Percentiles rank a stretch among this genome's conserved stretches.
Conservation (phyloP, 2,113 vertebrate species). For the Mus spicilegus region DNA sequence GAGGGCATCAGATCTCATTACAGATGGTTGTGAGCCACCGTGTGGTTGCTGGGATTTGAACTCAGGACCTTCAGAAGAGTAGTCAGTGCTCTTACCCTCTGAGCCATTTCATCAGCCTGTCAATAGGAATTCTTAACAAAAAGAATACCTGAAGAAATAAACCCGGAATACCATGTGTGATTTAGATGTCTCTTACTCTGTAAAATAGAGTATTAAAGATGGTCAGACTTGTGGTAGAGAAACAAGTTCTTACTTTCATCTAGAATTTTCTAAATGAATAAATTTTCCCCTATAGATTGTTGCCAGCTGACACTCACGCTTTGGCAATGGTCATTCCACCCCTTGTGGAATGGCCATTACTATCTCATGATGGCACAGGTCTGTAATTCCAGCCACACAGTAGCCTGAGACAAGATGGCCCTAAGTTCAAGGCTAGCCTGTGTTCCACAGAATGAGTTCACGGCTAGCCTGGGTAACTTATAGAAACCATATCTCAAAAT, state of each 20-base stretch:
- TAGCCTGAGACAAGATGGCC: neutral
- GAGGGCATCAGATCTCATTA: too few relatives aligned
- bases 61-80: too few relatives aligned
- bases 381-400: neutral
- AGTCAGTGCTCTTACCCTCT: too few relatives aligned
- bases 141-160: neutral
- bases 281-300: neutral
- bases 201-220: neutral
- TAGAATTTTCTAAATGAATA: constrained; percentile 1
- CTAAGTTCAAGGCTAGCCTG: neutral
- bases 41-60: too few relatives aligned
- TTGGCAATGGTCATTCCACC: neutral
- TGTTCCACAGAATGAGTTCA: neutral
- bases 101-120: neutral
- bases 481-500: neutral
- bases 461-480: neutral
- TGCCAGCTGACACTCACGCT: neutral
- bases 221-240: neutral
- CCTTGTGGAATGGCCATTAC: neutral
- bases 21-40: too few relatives aligned
- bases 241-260: constrained; percentile 1
- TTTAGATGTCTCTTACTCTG: neutral
- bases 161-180: neutral
- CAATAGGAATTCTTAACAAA: neutral
- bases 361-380: too few relatives aligned